A percentile compares a stretch with the other conserved stretches of the same genome.
These are phyloP conservation scores for Caenorhabditis plicata DNA, from an alignment of 2,888 invertebrate genomes.

Conservation along the genomic window DNA sequence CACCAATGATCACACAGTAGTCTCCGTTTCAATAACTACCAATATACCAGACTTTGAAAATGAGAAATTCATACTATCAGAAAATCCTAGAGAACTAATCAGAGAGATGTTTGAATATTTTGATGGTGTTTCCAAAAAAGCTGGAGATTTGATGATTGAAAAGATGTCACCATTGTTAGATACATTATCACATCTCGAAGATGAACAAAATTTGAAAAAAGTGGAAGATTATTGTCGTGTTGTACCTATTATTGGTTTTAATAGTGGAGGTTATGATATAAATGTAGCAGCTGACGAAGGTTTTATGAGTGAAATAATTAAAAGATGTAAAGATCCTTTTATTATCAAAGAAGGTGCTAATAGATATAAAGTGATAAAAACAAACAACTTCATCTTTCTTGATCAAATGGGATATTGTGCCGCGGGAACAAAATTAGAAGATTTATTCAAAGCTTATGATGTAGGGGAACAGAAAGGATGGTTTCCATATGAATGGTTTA, in stretches of 20 bases:
- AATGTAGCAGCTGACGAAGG: slow-evolving; percentile 14
- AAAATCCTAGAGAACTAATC: slow-evolving; percentile 15
- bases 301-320: slow-evolving; percentile 17
- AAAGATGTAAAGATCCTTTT: slow-evolving; percentile 9
- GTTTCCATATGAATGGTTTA: slow-evolving; percentile 27
- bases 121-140: slow-evolving; percentile 10
- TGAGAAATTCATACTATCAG: slow-evolving; percentile 10
- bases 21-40: slow-evolving; percentile 18
- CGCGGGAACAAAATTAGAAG: slow-evolving; percentile 15
- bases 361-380: slow-evolving; percentile 24
- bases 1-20: slow-evolving; percentile 10
- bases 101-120: slow-evolving; percentile 21
- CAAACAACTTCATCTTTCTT: slow-evolving; percentile 15
- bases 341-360: slow-evolving; percentile 25
- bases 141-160: slow-evolving; percentile 13
- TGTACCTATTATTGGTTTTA: slow-evolving; percentile 13
- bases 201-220: slow-evolving; percentile 1
- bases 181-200: slow-evolving; percentile 4
- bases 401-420: slow-evolving; percentile 24
- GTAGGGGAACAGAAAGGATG: slow-evolving; percentile 21
- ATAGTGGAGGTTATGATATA: slow-evolving; percentile 21
- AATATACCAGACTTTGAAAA: slow-evolving; percentile 18
- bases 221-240: slow-evolving; percentile 19
- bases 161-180: slow-evolving; percentile 17
- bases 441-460: slow-evolving; percentile 27